Evolutionary conservation across 2,113 vertebrate species (phyloP).

Genomic region (Pycnonotus jocosus): DNA sequence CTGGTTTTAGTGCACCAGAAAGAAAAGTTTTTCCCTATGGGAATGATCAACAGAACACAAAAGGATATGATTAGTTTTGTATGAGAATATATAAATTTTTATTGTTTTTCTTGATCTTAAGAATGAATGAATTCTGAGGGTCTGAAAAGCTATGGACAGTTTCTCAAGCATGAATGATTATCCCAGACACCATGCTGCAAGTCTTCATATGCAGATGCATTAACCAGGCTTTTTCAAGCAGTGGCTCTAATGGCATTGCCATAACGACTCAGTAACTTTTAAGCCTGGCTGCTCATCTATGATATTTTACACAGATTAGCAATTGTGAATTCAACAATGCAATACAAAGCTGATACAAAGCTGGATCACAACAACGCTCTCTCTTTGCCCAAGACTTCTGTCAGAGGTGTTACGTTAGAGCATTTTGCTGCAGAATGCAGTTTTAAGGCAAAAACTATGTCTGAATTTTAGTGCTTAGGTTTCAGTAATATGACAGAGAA

Average conservation of each 20-base stretch:
- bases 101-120: not conserved
- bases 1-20: not conserved
- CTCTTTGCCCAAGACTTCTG: not conserved
- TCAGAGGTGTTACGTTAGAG: not conserved
- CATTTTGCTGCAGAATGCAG: not conserved
- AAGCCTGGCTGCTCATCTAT: not conserved
- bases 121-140: not conserved
- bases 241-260: not conserved
- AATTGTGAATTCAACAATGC: not conserved
- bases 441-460: not conserved
- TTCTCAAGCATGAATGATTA: not conserved
- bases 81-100: not conserved
- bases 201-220: not conserved
- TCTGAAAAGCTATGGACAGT: not conserved
- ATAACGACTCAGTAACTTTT: not conserved
- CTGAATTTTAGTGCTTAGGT: not conserved
- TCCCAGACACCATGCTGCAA: not conserved
- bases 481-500: not conserved
- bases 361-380: not conserved
- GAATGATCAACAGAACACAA: not conserved
- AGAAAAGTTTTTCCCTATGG: not conserved
- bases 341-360: not conserved
- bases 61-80: not conserved
- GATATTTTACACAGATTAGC: not conserved
- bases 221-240: not conserved